These are phyloP conservation scores for Drosophila niveifrons DNA, from an alignment of 2,888 invertebrate species.

Conservation along the genomic window DNA sequence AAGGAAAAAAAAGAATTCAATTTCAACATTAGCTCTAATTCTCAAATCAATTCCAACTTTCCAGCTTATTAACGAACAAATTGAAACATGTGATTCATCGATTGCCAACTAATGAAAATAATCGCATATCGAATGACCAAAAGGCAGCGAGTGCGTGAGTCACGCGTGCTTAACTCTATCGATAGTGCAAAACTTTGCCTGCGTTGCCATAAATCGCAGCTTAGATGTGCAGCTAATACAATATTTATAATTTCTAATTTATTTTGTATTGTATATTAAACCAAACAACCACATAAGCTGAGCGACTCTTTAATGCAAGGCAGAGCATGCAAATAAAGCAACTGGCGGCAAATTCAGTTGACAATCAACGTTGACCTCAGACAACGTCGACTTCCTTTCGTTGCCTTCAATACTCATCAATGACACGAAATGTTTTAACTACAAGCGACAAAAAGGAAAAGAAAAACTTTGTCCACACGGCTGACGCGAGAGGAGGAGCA, in stretches of 20 bases:
- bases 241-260: background rate
- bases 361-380: constrained; percentile 58
- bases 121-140: no score
- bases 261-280: background rate
- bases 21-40: no score
- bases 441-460: constrained; percentile 19
- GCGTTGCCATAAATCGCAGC: no score
- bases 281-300: background rate
- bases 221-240: no score
- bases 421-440: constrained; percentile 47
- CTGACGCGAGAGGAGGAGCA: constrained; percentile 28
- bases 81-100: no score
- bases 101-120: no score
- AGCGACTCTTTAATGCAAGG: background rate
- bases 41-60: no score
- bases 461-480: constrained; percentile 54
- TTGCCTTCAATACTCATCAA: constrained; percentile 57
- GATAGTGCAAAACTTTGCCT: no score
- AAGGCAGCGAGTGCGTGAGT: no score
- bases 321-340: constrained; percentile 8
- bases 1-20: no score
- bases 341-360: constrained; percentile 36
- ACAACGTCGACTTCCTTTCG: constrained; percentile 3
- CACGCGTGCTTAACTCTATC: no score
- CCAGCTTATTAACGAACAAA: no score